Base-by-base conservation (phyloP, 2,888 invertebrate species). In the Tipula helvola region DNA sequence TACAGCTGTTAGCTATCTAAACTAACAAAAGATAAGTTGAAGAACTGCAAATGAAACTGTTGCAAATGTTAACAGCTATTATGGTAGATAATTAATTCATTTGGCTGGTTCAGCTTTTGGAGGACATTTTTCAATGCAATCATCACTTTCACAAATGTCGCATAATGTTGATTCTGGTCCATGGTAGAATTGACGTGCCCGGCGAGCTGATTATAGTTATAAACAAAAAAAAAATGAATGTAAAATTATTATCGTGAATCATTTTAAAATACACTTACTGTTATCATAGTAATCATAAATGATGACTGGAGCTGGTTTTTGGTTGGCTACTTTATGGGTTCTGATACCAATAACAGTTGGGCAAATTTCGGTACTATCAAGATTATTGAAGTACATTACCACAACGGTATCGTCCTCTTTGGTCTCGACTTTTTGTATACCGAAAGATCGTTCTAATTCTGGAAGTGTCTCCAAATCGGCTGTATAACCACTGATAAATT, bases 141-240 rank as follows among this genome's bases (percentile, higher is more conserved):
- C 28, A 28, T 28, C 28, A 28, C 28, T 28, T 28, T 28, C 28
- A 28, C 28, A 28, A 28, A 28, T 28, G 28, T 28, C 28, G 28
- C 28, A 28, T 28, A 28, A 28, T 28, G 28, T 28, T 28, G 95
- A 94, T 87, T 93, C 92, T 84, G 93, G 91, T 5, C 95, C 93
- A 88, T 93, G 93, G 91, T 95, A 97, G 92, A 97, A 97, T 87
- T 94, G 94, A 89, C 96, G 93, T 2, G 96, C 96, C 90, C 95
- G 93, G 89, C 95, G 94, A 89, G 95, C 96, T 95, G 90, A 16
- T 90, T 89, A 87, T 28, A 28, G 28, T 28, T 86, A 83, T 18
- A 42, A 41, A 16, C 41, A 28, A 18, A 83, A 47, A 47, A 57
- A 85, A 86, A 4, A 41, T 85, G 12, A n/a, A 87, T 87, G 87